Evolutionary conservation across 2,797 vertebrate species (phyloP), one percentile per base, ranked within the genome.

Genomic region (Helicolenus hilgendorfi): DNA sequence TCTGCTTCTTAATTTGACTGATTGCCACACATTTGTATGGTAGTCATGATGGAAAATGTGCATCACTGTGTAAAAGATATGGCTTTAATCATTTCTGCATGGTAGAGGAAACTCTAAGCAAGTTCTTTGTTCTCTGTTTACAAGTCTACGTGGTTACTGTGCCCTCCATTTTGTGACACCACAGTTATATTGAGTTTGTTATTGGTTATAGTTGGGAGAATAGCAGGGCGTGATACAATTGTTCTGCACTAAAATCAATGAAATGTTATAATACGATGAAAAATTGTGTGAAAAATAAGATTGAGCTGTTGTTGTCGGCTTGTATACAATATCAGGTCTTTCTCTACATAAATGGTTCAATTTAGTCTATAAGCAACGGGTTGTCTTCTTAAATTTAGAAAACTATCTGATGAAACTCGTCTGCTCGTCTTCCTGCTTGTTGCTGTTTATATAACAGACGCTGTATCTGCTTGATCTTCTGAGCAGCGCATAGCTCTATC

Each of bases 391-490:
- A 84, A 56, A 88, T 83, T 75, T 56, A 78, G 74, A 71, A 41
- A 36, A 63, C 38, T 69, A 29, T 85, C 58, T 72, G 49, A 74
- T 36, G 33, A 88, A 78, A 79, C 67, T 69, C 67, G 69, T 53
- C 41, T 29, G 41, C 72, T 87, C 67, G 49, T 76, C 65, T 36
- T 29, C 10, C 20, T 72, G 67, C 80, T 56, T 63, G 58, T 77
- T 84, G 70, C 70, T 89, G 75, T 86, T 91, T 79, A 89, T 84
- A 22, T 89, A 86, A 81, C 45, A 74, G 53, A 67, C 41, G 35
- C 68, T 36, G 45, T 62, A 29, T 80, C 24, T 76, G 67, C 89
- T 89, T 81, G 71, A 88, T 91, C 77, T 73, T 41, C 58, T 68
- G 36, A 86, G 70, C 70, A 79, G 63, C 27, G 71, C 38, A 85